Base-by-base conservation (phyloP, 2,888 invertebrate species). In the Leptinotarsa tumamoca region DNA sequence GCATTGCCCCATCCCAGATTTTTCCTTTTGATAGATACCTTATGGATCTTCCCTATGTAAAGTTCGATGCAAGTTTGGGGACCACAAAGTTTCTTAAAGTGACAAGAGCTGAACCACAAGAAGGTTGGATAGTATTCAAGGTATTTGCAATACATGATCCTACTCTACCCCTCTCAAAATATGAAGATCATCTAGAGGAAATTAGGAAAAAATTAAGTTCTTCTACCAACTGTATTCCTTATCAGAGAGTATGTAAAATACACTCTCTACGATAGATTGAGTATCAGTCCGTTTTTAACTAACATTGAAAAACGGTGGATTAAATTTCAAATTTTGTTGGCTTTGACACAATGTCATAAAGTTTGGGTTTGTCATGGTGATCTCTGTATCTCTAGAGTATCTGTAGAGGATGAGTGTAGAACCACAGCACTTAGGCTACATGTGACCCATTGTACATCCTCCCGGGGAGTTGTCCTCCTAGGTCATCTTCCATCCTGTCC, bases 11-110 rank as follows among this genome's bases (percentile, higher is more conserved):
- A 54, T 97, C 98, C 33, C 97, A 98, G 90, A 98, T 99, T 87
- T 95, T 96, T 87, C 98, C 99, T 10, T 97, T 98, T 70, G 99
- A 99, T 88, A 96, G 98, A 86, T 99, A 99, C 89, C 90, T 99
- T 81, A 94, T 94, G 72, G 98, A 98, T 84, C 93, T 96, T 86
- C 93, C 84, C 2, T 95, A 96, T 84, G 90, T 96, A 84, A 91
- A 94, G 79, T 98, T 95, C 88, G 96, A 97, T 87, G 91, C 93
- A 84, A 97, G 95, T 86, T 92, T 99, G 87, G 99, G 99, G 23
- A 98, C 98, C 82, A 99, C 99, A 14, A 91, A 99, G 80, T 99
- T 99, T 89, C 94, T 99, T 83, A 99, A 99, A 91, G 99, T 99
- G 18, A 99, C 98, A 0, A 91, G 96, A 85, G 98, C 97, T 0